A percentile compares a stretch with the other conserved stretches of the same genome.
phyloP scores from a whole-genome alignment of 2,888 invertebrate genomes.

The Latrodectus elegans region DNA sequence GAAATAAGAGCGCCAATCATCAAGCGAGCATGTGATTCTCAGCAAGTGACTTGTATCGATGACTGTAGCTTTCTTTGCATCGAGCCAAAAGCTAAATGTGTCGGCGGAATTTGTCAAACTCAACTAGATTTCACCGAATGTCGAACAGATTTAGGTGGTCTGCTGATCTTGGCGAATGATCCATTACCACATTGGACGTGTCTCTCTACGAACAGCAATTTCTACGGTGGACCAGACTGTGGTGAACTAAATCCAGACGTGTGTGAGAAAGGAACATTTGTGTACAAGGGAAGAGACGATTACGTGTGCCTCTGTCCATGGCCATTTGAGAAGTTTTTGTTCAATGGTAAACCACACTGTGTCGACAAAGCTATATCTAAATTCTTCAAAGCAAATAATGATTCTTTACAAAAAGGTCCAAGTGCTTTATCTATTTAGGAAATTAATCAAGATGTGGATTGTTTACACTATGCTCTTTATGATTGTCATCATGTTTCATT shows the following conservation, averaged over 20 bases:
- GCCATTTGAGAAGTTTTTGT: not conserved
- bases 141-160: not conserved
- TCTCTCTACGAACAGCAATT: not conserved
- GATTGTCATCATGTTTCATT: too few relatives aligned
- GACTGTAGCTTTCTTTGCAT: constrained; percentile 27
- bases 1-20: not conserved
- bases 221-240: constrained; percentile 5
- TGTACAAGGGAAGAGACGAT: not conserved
- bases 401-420: too few relatives aligned
- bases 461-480: too few relatives aligned
- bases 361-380: not conserved
- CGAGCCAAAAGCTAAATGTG: not conserved
- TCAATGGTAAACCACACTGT: constrained; percentile 21
- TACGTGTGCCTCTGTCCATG: not conserved
- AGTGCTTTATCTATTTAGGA: too few relatives aligned
- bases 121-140: not conserved
- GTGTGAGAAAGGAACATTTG: constrained; percentile 13
- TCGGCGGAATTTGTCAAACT: constrained; percentile 5
- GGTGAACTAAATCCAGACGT: constrained; percentile 10
- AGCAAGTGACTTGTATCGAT: constrained; percentile 10
- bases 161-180: not conserved
- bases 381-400: too few relatives aligned
- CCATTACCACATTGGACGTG: constrained; percentile 3
- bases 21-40: not conserved
- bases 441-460: too few relatives aligned